Evolutionary conservation across 2,797 vertebrate genomes (phyloP).

Genomic region (Chromobotia macracanthus): DNA sequence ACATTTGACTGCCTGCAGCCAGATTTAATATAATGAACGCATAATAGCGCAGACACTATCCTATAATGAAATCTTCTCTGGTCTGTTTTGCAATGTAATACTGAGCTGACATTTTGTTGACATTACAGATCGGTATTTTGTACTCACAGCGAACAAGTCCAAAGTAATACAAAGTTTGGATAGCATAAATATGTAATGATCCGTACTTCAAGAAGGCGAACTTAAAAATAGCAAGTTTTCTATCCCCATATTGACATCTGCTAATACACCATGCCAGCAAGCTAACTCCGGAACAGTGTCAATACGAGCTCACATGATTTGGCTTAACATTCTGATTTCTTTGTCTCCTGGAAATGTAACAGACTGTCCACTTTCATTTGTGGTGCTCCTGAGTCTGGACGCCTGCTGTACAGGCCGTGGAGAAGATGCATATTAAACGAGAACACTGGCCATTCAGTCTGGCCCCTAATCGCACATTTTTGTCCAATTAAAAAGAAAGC

Average conservation of each 20-base stretch:
- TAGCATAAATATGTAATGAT: conserved; percentile 24
- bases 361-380: conserved; percentile 30
- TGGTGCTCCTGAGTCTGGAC: not conserved
- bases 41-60: conserved; percentile 48
- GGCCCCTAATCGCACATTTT: conserved; percentile 31
- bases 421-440: conserved; percentile 39
- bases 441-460: conserved; percentile 20
- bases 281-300: conserved; percentile 15
- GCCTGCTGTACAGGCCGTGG: not conserved
- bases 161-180: conserved; percentile 35
- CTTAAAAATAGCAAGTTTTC: conserved; percentile 30
- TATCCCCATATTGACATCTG: conserved; percentile 31
- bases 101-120: conserved; percentile 44
- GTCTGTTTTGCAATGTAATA: conserved; percentile 42
- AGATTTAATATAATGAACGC: conserved; percentile 53
- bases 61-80: conserved; percentile 39
- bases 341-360: conserved; percentile 34
- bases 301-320: conserved; percentile 13
- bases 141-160: not conserved
- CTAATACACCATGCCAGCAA: conserved; percentile 14
- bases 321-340: not conserved
- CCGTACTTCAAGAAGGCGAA: not conserved
- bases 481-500: conserved; percentile 36
- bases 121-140: conserved; percentile 30
- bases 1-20: conserved; percentile 49